Base-by-base conservation (phyloP, 1,140 invertebrate species). In the Bacillus rossius region DNA sequence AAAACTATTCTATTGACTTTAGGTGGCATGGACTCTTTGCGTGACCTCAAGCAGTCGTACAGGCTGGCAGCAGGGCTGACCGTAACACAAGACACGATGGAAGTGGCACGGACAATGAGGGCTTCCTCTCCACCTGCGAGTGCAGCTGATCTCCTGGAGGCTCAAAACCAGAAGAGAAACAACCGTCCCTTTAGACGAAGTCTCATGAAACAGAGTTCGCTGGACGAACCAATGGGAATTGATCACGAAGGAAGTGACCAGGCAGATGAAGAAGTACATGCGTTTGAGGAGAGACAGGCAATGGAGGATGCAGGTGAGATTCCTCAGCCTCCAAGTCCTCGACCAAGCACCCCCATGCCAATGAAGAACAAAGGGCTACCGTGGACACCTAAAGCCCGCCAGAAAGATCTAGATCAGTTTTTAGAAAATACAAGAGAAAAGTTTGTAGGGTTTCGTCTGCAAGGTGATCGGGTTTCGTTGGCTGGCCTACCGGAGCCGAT, bases 361-460 rank as follows among this genome's bases (percentile, higher is more conserved):
- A 61, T 50, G 20, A 55, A 55, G 29, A 43, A 57, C 17, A 64
- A 73, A 76, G 84, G 86, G 57, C 78, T 98, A 60, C 95, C 96
- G 1, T 98, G 95, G 96, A 85, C 87, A 61, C 94, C 95, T 8
- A 98, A 98, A 84, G 94, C 98, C n/a, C 79, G 92, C 20, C 88
- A 93, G 68, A 92, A 91, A 76, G 93, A 96, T 71, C 86, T 97
- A 45, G 92, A 98, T 66, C 78, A 81, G 61, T 98, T 98, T 75
- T 74, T 98, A 60, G 92, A 98, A 67, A 87, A 86, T 67, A 92
- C 94, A 5, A 77, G 96, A 66, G 79, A 89, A 45, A 99, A 99
- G 76, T 99, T 98, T 82, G 90, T 98, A 56, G 94, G 95, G 0
- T 98, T 94, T 72, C 89, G 84, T 50, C 73, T 96, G 50, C 85